Evolutionary conservation across 92 coral and sea anemone species (phyloP).

Genomic region (Siderastrea radians): DNA sequence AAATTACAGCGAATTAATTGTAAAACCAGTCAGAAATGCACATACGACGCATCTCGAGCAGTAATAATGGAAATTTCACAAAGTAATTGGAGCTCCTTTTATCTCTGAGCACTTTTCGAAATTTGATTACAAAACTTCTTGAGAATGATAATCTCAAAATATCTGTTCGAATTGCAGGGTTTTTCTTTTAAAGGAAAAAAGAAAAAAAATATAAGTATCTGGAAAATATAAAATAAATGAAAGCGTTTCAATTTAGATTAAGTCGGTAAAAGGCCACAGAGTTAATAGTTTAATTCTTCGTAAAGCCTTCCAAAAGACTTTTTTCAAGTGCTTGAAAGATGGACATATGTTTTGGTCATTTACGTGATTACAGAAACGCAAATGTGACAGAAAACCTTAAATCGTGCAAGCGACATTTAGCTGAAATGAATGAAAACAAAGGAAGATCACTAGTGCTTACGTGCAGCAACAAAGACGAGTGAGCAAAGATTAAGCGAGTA

Average conservation of each 20-base stretch:
- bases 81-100: slow-evolving; percentile 14
- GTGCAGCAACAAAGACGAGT: neutral
- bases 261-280: neutral
- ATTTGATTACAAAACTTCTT: slow-evolving; percentile 13
- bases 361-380: neutral
- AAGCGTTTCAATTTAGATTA: slow-evolving; percentile 12
- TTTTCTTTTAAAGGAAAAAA: neutral
- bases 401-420: neutral
- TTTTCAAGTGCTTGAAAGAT: neutral
- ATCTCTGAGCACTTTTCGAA: neutral
- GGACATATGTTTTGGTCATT: slow-evolving; percentile 13
- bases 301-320: neutral
- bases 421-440: neutral
- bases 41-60: neutral
- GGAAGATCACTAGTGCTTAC: neutral
- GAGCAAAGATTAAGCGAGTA: neutral
- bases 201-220: neutral
- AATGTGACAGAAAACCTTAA: neutral
- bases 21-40: neutral
- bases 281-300: slow-evolving; percentile 12
- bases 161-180: neutral
- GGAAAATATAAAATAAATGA: neutral
- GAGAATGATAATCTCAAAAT: neutral
- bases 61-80: slow-evolving; percentile 10
- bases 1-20: neutral